Base-by-base conservation (phyloP, 2,113 vertebrate genomes). In the Ictalurus punctatus region DNA sequence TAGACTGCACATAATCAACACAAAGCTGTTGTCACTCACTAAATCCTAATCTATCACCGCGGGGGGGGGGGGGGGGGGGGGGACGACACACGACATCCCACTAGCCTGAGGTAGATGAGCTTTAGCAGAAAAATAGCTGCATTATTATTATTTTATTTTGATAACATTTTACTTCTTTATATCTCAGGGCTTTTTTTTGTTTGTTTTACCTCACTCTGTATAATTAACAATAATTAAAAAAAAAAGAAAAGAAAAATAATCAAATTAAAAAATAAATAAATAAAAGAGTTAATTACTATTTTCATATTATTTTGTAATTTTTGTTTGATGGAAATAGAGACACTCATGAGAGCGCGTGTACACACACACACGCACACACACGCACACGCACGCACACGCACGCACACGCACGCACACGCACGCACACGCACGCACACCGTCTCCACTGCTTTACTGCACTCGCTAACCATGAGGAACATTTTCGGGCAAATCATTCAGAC, bases 401-500 rank as follows among this genome's bases (percentile, higher is more conserved):
- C 71, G 21, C 71, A 74, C 71, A 74, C 71, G 40, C 71, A 40
- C 73, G 21, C 63, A 5, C 14, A 63, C 56, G 40, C 56, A 63
- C 37, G 44, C 37, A 48, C 61, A 69, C 63, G 19, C 1, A 73
- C 65, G 8, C 87, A 25, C 80, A 0, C 12, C 5, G 21, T 27
- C 56, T 61, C 13, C 76, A 40, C 44, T 40, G 37, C 78, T 89
- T 89, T 56, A 81, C 37, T 78, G 40, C 74, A 73, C 37, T 21
- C 4, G 4, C 37, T 1, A 74, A 23, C 10, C 8, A 27, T 12
- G 23, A 52, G 44, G 23, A 52, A 78, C 23, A 78, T 27, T 52
- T 27, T 27, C 23, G 2, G 67, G n/a, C 74, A 84, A 52, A 91
- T 91, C 89, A 69, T 81, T 76, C 87, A 74, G 34, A 67, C 71